Base-by-base conservation (phyloP, 2,113 vertebrate species). In the Entelurus aequoreus region DNA sequence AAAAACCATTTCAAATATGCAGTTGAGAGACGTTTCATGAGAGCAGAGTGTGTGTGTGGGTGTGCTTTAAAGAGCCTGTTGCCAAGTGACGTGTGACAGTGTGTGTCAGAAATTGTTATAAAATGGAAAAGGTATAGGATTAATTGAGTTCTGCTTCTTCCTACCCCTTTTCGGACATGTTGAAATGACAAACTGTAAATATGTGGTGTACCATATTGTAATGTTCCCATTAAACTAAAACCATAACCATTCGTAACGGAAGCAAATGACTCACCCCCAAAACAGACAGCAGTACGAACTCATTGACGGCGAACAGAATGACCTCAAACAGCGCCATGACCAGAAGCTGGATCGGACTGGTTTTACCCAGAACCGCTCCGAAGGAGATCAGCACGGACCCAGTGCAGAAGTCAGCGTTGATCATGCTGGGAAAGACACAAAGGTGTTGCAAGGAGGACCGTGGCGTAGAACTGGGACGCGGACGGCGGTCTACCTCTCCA, bases 361-460 rank as follows among this genome's bases (percentile, higher is more conserved):
- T 90, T 82, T 94, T 95, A 49, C 94, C 94, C 79, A 96, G 69
- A 3, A 96, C 42, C 0, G 94, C 95, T 0, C 95, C 95, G 0
- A 90, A 87, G 2, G 95, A 93, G 75, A 98, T 93, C n/a, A 98
- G 92, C 36, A 95, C 72, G 0, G 95, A 84, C 0, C 92, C 91
- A 0, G 93, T 90, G 49, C 93, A 95, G 89, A 96, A 96, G 55
- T 96, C 94, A 0, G 94, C 95, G 0, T 92, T 93, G 83, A 96
- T 93, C 92, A 98, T 88, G 80, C 95, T 98, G 86, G 44, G 60
- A 54, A 40, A 60, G 16, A 46, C 1, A 65, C 10, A 48, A 16
- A 21, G 9, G 5, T 35, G 51, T 53, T 53, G 51, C 16, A 11
- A 19, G 9, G 5, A 19, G 10, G 51, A 51, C 8, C 15, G 16